Percentiles rank a stretch among this genome's conserved stretches.
These are phyloP conservation scores for Chionoecetes opilio DNA, from an alignment of 1,140 invertebrate species.

Conservation along the genomic window DNA sequence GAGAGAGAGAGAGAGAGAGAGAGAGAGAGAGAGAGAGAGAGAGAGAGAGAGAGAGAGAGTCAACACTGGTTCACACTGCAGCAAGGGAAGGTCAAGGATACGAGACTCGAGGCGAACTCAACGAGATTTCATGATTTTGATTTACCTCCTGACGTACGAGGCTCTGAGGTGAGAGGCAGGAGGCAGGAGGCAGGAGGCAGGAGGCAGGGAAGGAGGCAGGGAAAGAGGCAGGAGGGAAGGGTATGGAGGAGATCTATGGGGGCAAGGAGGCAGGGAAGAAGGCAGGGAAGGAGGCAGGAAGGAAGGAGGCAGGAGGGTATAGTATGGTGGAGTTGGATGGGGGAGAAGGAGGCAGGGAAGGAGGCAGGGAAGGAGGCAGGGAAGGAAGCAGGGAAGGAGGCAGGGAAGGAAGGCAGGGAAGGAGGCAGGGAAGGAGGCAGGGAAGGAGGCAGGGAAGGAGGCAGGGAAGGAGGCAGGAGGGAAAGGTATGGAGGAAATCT, in stretches of 20 bases:
- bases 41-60: neutral
- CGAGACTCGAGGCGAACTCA: neutral
- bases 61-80: too few relatives aligned
- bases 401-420: too few relatives aligned
- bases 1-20: neutral
- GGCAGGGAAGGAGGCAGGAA: neutral
- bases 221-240: neutral
- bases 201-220: neutral
- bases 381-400: neutral
- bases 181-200: neutral
- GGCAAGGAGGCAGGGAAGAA: neutral
- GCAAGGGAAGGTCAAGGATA: neutral
- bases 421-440: too few relatives aligned
- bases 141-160: neutral
- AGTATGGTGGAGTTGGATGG: neutral
- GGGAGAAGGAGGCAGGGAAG: neutral
- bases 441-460: too few relatives aligned
- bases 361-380: too few relatives aligned
- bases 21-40: neutral
- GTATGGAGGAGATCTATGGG: neutral
- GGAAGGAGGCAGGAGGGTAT: neutral
- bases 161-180: neutral
- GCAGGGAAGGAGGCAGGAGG: too few relatives aligned
- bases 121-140: neutral
- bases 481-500: too few relatives aligned